phyloP scores from a whole-genome alignment of 2,888 invertebrate genomes.

The Euphydryas editha region DNA sequence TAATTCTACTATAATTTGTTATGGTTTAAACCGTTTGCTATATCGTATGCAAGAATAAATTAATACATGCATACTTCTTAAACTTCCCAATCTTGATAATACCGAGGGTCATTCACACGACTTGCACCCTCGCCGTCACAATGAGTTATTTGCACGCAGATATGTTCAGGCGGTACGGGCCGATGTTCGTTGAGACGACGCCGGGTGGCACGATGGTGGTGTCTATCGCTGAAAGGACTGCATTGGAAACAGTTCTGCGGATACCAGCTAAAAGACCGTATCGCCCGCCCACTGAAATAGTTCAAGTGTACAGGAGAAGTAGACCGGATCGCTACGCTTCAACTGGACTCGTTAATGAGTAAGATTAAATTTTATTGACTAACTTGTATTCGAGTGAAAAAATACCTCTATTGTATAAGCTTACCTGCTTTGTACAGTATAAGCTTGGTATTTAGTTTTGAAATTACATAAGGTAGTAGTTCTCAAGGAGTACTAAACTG shows the following conservation, averaged over 20 bases:
- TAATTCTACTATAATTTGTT: too few species aligned
- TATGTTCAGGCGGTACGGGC: slow-evolving; percentile 88
- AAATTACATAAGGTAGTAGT: too few species aligned
- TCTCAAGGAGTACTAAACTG: too few species aligned
- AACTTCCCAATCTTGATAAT: slow-evolving; percentile 2
- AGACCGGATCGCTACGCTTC: slow-evolving; percentile 92
- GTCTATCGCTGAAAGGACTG: slow-evolving; percentile 87
- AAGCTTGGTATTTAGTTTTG: too few species aligned
- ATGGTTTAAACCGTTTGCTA: too few species aligned
- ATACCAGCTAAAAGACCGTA: slow-evolving; percentile 89
- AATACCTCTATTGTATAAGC: neutral
- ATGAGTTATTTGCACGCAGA: slow-evolving; percentile 82
- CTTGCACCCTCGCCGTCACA: slow-evolving; percentile 58
- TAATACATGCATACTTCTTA: neutral
- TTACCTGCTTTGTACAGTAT: too few species aligned
- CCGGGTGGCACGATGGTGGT: slow-evolving; percentile 89
- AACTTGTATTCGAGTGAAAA: neutral
- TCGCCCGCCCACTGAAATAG: slow-evolving; percentile 92
- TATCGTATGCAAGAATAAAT: too few species aligned
- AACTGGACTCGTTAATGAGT: slow-evolving; percentile 93
- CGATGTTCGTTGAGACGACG: slow-evolving; percentile 90
- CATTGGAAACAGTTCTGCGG: slow-evolving; percentile 90
- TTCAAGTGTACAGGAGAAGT: slow-evolving; percentile 88
- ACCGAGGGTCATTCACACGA: slow-evolving; percentile 16
- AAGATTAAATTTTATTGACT: slow-evolving; percentile 65